phyloP scores from a whole-genome alignment of 2,113 vertebrate genomes.

The Hydropotes inermis region DNA sequence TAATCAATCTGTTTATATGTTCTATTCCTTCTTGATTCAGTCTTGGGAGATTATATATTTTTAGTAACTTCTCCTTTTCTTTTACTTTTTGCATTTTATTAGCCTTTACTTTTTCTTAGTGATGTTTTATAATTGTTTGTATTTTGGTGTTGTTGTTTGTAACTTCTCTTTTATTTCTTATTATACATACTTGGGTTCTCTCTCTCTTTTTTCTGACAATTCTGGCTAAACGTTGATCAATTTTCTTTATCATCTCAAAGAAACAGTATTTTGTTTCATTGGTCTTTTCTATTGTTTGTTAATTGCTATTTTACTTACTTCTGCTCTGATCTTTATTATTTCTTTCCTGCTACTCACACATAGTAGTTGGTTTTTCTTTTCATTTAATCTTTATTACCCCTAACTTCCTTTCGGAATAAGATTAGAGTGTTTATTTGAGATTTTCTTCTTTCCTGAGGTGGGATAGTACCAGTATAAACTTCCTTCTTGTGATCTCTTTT shows the following conservation, averaged over 20 bases:
- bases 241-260: background rate
- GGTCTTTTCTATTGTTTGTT: background rate
- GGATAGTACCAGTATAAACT: background rate
- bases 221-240: background rate
- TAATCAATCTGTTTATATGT: background rate
- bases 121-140: background rate
- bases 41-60: background rate
- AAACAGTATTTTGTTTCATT: background rate
- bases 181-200: background rate
- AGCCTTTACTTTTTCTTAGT: background rate
- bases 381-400: background rate
- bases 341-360: background rate
- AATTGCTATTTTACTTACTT: background rate
- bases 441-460: background rate
- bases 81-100: background rate
- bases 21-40: background rate
- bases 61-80: background rate
- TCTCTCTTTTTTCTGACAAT: background rate
- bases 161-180: background rate
- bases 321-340: background rate
- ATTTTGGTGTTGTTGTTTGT: background rate
- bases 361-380: background rate
- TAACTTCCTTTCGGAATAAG: background rate
- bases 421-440: background rate
- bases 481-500: background rate